Evolutionary conservation across 2,113 vertebrate genomes (phyloP).

Genomic region (Maccullochella peelii): DNA sequence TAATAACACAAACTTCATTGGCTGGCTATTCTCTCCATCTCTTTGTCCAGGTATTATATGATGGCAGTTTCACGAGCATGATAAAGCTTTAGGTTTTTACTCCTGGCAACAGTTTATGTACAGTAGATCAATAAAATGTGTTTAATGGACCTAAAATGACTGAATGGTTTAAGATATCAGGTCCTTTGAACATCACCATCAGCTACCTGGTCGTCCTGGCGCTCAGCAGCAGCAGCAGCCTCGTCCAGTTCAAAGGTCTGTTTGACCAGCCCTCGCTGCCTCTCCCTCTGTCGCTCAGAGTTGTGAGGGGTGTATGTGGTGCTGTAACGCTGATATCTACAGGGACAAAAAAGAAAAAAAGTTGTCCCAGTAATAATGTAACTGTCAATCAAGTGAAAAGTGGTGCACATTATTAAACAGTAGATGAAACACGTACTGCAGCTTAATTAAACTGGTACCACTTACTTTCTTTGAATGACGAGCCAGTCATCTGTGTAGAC

Average conservation of each 20-base stretch:
- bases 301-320: constrained; percentile 84
- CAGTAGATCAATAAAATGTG: constrained; percentile 1
- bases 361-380: background rate
- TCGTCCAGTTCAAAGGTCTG: constrained; percentile 91
- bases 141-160: constrained; percentile 21
- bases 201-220: constrained; percentile 87
- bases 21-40: background rate
- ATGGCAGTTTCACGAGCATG: background rate
- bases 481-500: constrained; percentile 94
- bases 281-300: constrained; percentile 87
- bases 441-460: constrained; percentile 47
- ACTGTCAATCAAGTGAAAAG: constrained; percentile 39
- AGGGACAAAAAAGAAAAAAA: background rate
- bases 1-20: background rate
- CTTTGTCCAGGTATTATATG: constrained; percentile 17
- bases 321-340: constrained; percentile 89
- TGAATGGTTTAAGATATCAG: constrained; percentile 5
- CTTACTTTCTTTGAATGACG: constrained; percentile 90
- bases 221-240: constrained; percentile 79
- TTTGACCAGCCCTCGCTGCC: constrained; percentile 87
- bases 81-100: constrained; percentile 4
- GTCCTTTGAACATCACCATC: background rate
- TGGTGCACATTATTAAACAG: constrained; percentile 29
- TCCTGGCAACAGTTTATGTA: background rate
- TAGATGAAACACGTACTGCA: constrained; percentile 12